Percentiles rank a stretch among this genome's conserved stretches.
phyloP scores from a whole-genome alignment of 1,140 invertebrate genomes.

The Drosophila lini region DNA sequence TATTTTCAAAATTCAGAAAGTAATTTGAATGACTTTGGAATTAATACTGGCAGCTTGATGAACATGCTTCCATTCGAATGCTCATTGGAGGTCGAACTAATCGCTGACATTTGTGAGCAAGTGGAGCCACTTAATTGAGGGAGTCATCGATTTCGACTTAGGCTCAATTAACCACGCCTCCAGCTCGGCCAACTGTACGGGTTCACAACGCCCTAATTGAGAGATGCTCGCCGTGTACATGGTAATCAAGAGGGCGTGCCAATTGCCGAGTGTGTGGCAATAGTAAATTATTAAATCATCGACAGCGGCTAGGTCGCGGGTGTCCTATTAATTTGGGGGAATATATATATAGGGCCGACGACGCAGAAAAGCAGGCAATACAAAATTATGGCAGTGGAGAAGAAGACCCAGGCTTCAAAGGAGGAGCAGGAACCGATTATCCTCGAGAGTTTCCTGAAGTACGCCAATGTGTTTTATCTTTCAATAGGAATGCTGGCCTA shows the following conservation, averaged over 20 bases:
- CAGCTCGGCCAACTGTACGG: conserved; percentile 53
- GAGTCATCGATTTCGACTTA: conserved; percentile 73
- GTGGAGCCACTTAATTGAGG: conserved; percentile 37
- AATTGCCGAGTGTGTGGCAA: conserved; percentile 51
- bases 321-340: background rate
- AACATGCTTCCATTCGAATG: conserved; percentile 7
- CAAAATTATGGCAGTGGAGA: conserved; percentile 10
- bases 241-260: conserved; percentile 60
- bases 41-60: background rate
- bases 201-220: conserved; percentile 72
- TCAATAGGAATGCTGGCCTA: conserved; percentile 72
- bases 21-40: background rate
- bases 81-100: conserved; percentile 24
- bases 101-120: conserved; percentile 45
- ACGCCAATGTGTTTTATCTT: conserved; percentile 60
- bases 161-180: conserved; percentile 63
- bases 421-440: conserved; percentile 10
- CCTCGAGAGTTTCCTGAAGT: conserved; percentile 44
- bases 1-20: too few species aligned
- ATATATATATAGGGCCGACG: conserved; percentile 2
- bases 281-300: conserved; percentile 65
- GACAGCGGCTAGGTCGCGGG: background rate
- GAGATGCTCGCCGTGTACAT: conserved; percentile 56
- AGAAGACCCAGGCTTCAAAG: background rate
- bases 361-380: conserved; percentile 4